phyloP scores from a whole-genome alignment of 2,888 invertebrate genomes.

The Euplexia lucipara region DNA sequence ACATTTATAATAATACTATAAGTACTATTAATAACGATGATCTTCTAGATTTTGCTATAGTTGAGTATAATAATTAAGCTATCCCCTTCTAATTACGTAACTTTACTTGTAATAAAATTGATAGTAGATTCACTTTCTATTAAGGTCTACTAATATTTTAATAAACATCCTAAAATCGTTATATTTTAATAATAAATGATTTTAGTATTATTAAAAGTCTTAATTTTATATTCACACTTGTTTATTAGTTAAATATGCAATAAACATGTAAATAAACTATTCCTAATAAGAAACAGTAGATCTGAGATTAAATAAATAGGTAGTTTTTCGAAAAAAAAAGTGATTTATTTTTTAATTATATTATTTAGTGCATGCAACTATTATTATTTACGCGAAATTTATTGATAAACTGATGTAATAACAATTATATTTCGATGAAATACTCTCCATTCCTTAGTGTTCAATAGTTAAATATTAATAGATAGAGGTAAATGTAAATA shows the following conservation, averaged over 20 bases:
- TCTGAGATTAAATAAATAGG: conserved; percentile 13
- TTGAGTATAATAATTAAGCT: conserved; percentile 2
- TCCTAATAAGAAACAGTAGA: conserved; percentile 6
- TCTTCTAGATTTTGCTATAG: neutral
- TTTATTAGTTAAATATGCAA: neutral
- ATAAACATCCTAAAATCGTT: neutral
- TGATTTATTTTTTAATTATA: conserved; percentile 33
- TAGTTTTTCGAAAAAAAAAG: conserved; percentile 6
- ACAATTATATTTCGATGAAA: conserved; percentile 49
- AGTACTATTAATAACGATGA: conserved; percentile 27
- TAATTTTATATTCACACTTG: conserved; percentile 4
- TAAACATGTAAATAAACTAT: conserved; percentile 37
- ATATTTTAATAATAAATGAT: neutral
- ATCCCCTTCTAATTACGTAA: neutral
- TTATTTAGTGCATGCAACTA: conserved; percentile 20
- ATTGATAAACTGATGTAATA: conserved; percentile 26
- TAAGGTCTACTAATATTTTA: neutral
- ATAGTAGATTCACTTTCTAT: neutral
- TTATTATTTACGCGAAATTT: conserved; percentile 36
- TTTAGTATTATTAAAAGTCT: neutral
- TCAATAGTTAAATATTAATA: conserved; percentile 68
- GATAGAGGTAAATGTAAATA: conserved; percentile 62
- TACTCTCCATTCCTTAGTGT: conserved; percentile 68
- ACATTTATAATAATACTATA: conserved; percentile 45
- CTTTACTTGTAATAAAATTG: neutral